Conservation (phyloP, 2,797 vertebrate genomes). For the Denticeps clupeoides region DNA sequence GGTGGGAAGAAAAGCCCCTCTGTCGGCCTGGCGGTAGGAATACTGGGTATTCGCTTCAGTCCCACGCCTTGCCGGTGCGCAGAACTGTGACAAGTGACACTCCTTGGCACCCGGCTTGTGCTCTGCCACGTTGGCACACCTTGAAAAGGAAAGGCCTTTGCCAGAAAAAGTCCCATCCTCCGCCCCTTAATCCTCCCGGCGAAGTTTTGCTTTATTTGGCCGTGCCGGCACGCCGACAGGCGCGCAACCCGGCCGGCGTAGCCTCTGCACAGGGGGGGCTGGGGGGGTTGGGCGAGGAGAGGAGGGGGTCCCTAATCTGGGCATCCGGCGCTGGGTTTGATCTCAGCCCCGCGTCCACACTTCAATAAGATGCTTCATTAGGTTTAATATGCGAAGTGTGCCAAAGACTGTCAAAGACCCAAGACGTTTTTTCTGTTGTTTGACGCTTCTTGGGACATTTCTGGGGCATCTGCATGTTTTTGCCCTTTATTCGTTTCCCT, state of each 20-base stretch:
- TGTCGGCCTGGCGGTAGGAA: too few relatives aligned
- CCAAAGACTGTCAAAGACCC: constrained; percentile 44
- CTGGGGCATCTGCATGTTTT: constrained; percentile 14
- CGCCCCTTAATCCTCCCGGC: constrained; percentile 33
- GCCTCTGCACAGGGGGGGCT: constrained; percentile 19
- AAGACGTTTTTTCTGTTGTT: constrained; percentile 19
- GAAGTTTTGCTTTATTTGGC: constrained; percentile 26
- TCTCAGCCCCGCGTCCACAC: constrained; percentile 33
- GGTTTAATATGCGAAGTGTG: constrained; percentile 52
- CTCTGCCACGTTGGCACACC: constrained; percentile 29
- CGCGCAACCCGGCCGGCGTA: constrained; percentile 34
- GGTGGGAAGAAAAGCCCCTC: too few relatives aligned
- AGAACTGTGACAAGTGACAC: constrained; percentile 28
- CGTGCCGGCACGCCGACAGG: constrained; percentile 33
- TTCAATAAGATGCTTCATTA: constrained; percentile 51
- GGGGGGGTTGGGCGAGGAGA: too few relatives aligned
- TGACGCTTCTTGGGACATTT: constrained; percentile 11
- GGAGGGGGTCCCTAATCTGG: constrained; percentile 24
- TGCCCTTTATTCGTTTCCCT: constrained; percentile 1
- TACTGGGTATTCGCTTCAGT: too few relatives aligned
- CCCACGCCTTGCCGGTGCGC: too few relatives aligned
- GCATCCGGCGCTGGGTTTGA: constrained; percentile 39
- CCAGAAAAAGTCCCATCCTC: constrained; percentile 18
- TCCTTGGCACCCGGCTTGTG: constrained; percentile 21
- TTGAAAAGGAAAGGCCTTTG: constrained; percentile 29